Base-by-base conservation (phyloP, 92 coral and sea anemone genomes). In the Porites lobata region DNA sequence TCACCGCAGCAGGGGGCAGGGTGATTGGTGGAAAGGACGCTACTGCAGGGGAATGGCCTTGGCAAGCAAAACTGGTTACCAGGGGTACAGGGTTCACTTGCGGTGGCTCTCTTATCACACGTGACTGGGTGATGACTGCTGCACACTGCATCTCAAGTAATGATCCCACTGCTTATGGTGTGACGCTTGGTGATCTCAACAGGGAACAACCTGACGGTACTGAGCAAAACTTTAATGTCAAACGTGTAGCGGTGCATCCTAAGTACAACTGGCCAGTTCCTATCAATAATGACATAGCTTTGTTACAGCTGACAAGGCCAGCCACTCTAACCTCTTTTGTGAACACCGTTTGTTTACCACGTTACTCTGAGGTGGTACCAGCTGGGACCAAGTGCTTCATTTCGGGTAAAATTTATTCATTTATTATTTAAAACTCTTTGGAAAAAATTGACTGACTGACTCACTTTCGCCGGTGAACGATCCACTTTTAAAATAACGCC, bases 71-170 rank as follows among this genome's bases (percentile, higher is more conserved):
- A 90, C 69, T 93, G 56, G 85, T 77, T 26, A 87, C 85, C 51
- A 74, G 75, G 66, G 83, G 72, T 76, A n/a, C 32, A 50, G 91
- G 95, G 1, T 95, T 95, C 85, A 77, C 77, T 12, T 95, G 98
- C 24, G 98, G 98, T 7, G 96, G 98, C 56, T 93, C 98, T 8
- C 92, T 95, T 18, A 85, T 95, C 51, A 69, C 90, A 43, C 88
- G 90, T 38, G 83, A 85, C 29, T 95, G 98, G 98, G 91, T 95
- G 7, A 86, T 95, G 79, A 95, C 98, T 85, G 98, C 98, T 90
- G 98, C 92, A 62, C 98, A 95, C 80, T 95, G 98, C 65, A 88
- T 95, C 69, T 21, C 77, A 21, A 63, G 72, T 19, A 54, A 81
- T 18, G 87, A 90, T 29, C 91, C 85, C 12, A 68, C 66, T 29